Percentiles rank a stretch among this genome's conserved stretches.
These are phyloP conservation scores for Channa maculata DNA, from an alignment of 2,113 vertebrate genomes.

Conservation along the genomic window DNA sequence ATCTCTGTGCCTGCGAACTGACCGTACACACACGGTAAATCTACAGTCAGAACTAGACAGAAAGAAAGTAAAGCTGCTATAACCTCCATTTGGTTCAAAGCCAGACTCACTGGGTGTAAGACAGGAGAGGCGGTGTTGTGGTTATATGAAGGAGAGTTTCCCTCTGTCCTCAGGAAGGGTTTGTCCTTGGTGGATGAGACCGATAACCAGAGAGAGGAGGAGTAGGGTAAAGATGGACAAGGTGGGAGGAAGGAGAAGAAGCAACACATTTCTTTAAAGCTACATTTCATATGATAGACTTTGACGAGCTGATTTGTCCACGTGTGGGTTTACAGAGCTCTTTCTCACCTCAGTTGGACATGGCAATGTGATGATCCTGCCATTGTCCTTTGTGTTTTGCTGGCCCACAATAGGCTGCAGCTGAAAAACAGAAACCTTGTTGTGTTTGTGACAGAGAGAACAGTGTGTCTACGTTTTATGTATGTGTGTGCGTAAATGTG, in stretches of 20 bases:
- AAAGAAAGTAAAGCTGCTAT: neutral
- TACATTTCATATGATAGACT: neutral
- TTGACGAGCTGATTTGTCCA: neutral
- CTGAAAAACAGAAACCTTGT: slow-evolving; percentile 62
- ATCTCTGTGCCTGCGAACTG: slow-evolving; percentile 86
- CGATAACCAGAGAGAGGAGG: neutral
- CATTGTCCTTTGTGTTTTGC: slow-evolving; percentile 27
- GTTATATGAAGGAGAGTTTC: slow-evolving; percentile 65
- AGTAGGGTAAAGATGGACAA: neutral
- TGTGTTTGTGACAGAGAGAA: slow-evolving; percentile 15
- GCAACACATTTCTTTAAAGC: neutral
- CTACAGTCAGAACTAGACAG: slow-evolving; percentile 43
- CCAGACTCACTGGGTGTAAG: slow-evolving; percentile 60
- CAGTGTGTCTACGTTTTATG: neutral
- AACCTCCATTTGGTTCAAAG: neutral
- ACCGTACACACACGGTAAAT: slow-evolving; percentile 40
- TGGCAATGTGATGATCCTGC: slow-evolving; percentile 33
- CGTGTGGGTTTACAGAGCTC: neutral
- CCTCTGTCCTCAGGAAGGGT: slow-evolving; percentile 78
- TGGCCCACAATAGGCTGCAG: slow-evolving; percentile 66
- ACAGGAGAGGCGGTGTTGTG: slow-evolving; percentile 31
- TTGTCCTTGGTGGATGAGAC: slow-evolving; percentile 56
- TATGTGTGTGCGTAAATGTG: neutral
- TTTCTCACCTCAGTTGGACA: slow-evolving; percentile 77
- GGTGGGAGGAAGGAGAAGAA: too few species aligned